Evolutionary conservation across 1,140 invertebrate species (phyloP), one percentile per base, ranked within the genome.

Genomic region (Zaprionus taronus): DNA sequence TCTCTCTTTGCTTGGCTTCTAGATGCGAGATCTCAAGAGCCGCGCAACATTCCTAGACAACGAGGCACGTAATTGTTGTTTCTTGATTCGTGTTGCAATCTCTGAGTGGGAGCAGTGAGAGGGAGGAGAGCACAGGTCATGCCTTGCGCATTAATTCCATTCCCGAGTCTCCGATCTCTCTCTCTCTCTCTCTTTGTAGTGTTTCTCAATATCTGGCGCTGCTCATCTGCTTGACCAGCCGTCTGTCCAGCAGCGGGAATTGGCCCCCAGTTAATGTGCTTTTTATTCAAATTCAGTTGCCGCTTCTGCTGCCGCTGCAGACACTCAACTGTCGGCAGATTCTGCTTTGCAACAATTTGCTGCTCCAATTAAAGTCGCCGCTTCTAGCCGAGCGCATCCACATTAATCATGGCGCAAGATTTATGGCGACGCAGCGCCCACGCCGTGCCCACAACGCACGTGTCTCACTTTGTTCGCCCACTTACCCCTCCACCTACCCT

Each of bases 291-390:
- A 90, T 87, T 47, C 17, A 6, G 68, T 44, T 44, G 41, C 41
- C n/a, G n/a, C 41, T 47, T n/a, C 41, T 47, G 63, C 72, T 83
- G 83, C 41, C 7, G 41, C 17, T 47, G 41, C 41, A 26, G 24
- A 47, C 80, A 78, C 61, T 86, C 66, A 66, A 51, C 83, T 51
- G 84, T 55, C 83, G 79, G 84, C 78, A 58, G 69, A 84, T 87
- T 87, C 83, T 47, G 41, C 41, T 87, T 84, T 89, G 83, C 83
- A 89, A 87, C 83, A 89, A 84, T 87, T 87, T 89, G 83, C 83
- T 89, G 83, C 83, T 87, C 84, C 84, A 87, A 90, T 87, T 87
- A 89, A 90, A 81, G 31, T 72, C 26, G 49, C 71, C 20, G 60
- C 55, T 72, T 70, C 57, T 67, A 64, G 74, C 74, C 70, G 71